Evolutionary conservation across 2,888 invertebrate species (phyloP).

Genomic region (Macrostomum cliftonense): DNA sequence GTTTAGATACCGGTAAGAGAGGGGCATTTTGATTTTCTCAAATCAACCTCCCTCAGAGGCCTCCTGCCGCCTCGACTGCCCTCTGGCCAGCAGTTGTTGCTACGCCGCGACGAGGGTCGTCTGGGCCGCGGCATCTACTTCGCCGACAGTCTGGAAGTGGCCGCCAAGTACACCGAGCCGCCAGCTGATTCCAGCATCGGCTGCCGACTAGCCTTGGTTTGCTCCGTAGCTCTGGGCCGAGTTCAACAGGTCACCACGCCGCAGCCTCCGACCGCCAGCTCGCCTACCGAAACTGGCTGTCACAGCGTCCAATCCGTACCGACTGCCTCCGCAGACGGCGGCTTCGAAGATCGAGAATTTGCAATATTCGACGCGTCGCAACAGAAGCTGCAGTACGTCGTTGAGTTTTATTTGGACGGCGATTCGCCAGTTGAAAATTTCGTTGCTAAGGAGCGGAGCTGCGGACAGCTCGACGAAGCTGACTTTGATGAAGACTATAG

Average conservation of each 20-base stretch:
- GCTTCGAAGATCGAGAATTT: conserved; percentile 30
- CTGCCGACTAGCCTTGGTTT: conserved; percentile 25
- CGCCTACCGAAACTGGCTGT: conserved; percentile 3
- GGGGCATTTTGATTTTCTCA: too few relatives aligned
- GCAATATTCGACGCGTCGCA: conserved; percentile 27
- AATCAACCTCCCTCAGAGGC: conserved; percentile 20
- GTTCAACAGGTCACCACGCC: background rate
- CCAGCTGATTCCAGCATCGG: conserved; percentile 16
- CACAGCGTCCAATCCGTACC: too few relatives aligned
- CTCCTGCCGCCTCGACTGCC: conserved; percentile 29
- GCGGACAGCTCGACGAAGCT: too few relatives aligned
- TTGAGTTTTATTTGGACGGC: conserved; percentile 24
- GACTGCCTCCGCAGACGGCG: background rate
- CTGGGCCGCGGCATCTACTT: conserved; percentile 35
- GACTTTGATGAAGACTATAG: background rate
- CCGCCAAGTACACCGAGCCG: conserved; percentile 20
- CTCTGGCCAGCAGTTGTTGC: conserved; percentile 31
- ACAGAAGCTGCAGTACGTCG: conserved; percentile 27
- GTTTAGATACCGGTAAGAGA: too few relatives aligned
- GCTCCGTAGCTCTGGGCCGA: conserved; percentile 26
- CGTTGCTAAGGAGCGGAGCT: background rate
- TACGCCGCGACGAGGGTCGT: conserved; percentile 28
- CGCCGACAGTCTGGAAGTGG: conserved; percentile 23
- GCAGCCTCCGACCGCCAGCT: background rate
- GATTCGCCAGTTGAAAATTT: conserved; percentile 11